Evolutionary conservation across 2,797 vertebrate genomes (phyloP).

Genomic region (Myiothlypis chrysogaster): DNA sequence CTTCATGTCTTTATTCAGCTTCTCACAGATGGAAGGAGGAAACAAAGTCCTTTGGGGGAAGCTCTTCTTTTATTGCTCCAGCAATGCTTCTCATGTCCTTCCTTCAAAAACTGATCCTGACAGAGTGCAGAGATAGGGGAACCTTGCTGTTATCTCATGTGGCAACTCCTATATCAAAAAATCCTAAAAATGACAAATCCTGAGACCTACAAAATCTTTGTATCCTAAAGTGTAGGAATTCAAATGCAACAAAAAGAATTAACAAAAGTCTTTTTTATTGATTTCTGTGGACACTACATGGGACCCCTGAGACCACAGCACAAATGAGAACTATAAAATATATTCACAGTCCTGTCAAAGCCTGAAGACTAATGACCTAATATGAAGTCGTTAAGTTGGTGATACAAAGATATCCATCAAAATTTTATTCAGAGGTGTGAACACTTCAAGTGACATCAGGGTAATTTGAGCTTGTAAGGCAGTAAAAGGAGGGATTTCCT

Average conservation of each 20-base stretch:
- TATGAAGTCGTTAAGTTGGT: neutral
- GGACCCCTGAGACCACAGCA: neutral
- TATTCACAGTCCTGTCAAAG: slow-evolving; percentile 5
- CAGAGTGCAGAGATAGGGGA: neutral
- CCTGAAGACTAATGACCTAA: neutral
- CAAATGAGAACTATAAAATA: neutral
- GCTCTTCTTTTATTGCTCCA: neutral
- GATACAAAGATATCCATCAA: neutral
- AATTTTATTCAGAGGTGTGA: neutral
- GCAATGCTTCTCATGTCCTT: neutral
- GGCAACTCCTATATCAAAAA: neutral
- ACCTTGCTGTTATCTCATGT: neutral
- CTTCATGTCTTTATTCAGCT: neutral
- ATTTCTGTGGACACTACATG: neutral
- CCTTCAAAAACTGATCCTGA: neutral
- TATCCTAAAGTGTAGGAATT: neutral
- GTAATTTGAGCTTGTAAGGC: fast-evolving
- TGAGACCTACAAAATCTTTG: neutral
- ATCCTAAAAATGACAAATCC: neutral
- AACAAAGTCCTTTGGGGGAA: neutral
- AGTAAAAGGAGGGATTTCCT: neutral
- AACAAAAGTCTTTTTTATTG: neutral
- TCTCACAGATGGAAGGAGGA: neutral
- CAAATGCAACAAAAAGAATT: neutral
- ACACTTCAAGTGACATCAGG: neutral